Conservation (phyloP, 2,888 invertebrate species). For the Nymphalis urticae region DNA sequence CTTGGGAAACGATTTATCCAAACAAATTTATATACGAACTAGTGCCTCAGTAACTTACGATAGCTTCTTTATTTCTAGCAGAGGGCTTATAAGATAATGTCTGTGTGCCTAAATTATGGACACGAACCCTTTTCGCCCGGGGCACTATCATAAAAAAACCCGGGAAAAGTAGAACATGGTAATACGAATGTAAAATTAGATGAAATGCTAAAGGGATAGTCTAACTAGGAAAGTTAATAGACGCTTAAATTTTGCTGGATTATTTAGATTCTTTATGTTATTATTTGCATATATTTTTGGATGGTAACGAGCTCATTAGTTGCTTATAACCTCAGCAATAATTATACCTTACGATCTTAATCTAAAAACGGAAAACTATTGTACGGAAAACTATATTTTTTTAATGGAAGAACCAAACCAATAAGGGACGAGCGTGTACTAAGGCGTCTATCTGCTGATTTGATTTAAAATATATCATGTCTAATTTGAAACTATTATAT, state of each 20-base stretch:
- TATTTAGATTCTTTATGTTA: background rate
- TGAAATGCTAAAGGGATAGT: slow-evolving; percentile 37
- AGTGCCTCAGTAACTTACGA: slow-evolving; percentile 9
- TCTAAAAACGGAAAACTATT: too few relatives aligned
- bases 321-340: background rate
- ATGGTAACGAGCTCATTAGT: too few relatives aligned
- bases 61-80: slow-evolving; percentile 51
- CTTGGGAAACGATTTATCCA: too few relatives aligned
- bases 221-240: background rate
- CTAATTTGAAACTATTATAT: too few relatives aligned
- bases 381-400: too few relatives aligned
- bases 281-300: too few relatives aligned
- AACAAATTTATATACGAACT: background rate
- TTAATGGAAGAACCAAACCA: too few relatives aligned
- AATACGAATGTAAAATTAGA: slow-evolving; percentile 45
- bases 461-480: too few relatives aligned
- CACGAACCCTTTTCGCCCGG: slow-evolving; percentile 44
- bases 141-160: slow-evolving; percentile 47
- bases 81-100: slow-evolving; percentile 58
- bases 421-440: too few relatives aligned
- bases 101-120: slow-evolving; percentile 53
- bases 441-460: too few relatives aligned
- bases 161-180: slow-evolving; percentile 46
- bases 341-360: background rate
- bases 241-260: slow-evolving; percentile 11